A percentile compares a stretch with the other conserved stretches of the same genome.
phyloP scores from a whole-genome alignment of 2,888 invertebrate genomes.

The Parochlus steinenii region DNA sequence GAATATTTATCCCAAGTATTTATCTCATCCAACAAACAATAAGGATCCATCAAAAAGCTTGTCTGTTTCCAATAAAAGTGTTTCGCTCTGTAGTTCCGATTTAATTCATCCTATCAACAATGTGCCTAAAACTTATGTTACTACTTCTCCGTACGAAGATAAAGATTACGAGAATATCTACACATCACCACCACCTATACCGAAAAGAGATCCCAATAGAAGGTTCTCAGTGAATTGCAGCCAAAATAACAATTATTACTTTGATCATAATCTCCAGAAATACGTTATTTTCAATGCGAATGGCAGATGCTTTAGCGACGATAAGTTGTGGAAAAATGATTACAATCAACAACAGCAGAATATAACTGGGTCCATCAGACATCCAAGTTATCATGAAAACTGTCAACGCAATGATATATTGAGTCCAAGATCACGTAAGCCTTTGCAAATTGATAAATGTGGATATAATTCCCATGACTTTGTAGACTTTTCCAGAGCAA shows the following conservation, averaged over 20 bases:
- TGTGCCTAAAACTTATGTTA: constrained; percentile 19
- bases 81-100: constrained; percentile 10
- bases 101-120: constrained; percentile 1
- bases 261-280: constrained; percentile 9
- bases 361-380: constrained; percentile 11
- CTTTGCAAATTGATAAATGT: constrained; percentile 46
- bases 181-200: constrained; percentile 55
- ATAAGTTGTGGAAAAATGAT: constrained; percentile 26
- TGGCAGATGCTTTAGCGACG: constrained; percentile 29
- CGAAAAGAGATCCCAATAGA: constrained; percentile 57
- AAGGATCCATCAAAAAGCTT: constrained; percentile 1
- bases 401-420: constrained; percentile 21
- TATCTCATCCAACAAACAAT: not conserved
- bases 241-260: constrained; percentile 9
- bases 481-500: constrained; percentile 12
- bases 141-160: too few species aligned
- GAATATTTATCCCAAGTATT: constrained; percentile 30
- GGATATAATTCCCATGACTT: constrained; percentile 29
- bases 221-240: constrained; percentile 34
- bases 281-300: constrained; percentile 14
- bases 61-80: constrained; percentile 8
- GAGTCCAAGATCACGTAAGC: constrained; percentile 49
- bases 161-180: constrained; percentile 20
- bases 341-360: constrained; percentile 21
- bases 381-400: constrained; percentile 14